Conservation (phyloP, 2,797 vertebrate genomes). For the Pseudomugil tenellus region DNA sequence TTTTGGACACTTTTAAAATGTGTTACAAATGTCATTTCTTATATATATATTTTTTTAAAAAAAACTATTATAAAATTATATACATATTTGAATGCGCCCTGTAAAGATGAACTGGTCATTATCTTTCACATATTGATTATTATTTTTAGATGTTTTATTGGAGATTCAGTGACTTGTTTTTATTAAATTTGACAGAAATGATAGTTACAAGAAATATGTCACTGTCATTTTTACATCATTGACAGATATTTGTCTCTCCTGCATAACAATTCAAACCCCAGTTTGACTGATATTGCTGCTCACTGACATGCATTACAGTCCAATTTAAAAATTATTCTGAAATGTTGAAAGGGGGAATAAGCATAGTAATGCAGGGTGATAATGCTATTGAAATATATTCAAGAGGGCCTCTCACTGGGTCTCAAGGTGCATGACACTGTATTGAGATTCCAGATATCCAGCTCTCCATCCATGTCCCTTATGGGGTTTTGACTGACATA, state of each 20-base stretch:
- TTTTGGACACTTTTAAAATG: too few species aligned
- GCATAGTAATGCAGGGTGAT: slow-evolving; percentile 71
- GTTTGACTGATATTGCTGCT: slow-evolving; percentile 52
- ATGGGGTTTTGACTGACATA: slow-evolving; percentile 81
- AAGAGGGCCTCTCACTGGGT: slow-evolving; percentile 76
- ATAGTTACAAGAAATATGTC: slow-evolving; percentile 15
- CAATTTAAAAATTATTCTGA: slow-evolving; percentile 68
- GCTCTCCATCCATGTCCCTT: slow-evolving; percentile 80
- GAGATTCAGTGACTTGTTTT: background rate
- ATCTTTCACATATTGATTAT: slow-evolving; percentile 13
- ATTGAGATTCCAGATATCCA: slow-evolving; percentile 80
- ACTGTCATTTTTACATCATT: slow-evolving; percentile 4
- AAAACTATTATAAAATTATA: too few species aligned
- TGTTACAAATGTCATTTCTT: too few species aligned
- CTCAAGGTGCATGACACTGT: slow-evolving; percentile 80
- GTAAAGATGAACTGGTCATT: too few species aligned
- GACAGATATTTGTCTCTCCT: slow-evolving; percentile 28
- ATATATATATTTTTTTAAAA: too few species aligned
- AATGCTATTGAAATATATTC: slow-evolving; percentile 82
- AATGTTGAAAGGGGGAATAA: slow-evolving; percentile 48
- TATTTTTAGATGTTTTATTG: slow-evolving; percentile 36
- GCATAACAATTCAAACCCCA: slow-evolving; percentile 39
- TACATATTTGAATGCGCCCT: too few species aligned
- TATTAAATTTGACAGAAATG: slow-evolving; percentile 11
- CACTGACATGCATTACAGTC: slow-evolving; percentile 57